Base-by-base conservation (phyloP, 2,113 vertebrate genomes). In the Parus major region DNA sequence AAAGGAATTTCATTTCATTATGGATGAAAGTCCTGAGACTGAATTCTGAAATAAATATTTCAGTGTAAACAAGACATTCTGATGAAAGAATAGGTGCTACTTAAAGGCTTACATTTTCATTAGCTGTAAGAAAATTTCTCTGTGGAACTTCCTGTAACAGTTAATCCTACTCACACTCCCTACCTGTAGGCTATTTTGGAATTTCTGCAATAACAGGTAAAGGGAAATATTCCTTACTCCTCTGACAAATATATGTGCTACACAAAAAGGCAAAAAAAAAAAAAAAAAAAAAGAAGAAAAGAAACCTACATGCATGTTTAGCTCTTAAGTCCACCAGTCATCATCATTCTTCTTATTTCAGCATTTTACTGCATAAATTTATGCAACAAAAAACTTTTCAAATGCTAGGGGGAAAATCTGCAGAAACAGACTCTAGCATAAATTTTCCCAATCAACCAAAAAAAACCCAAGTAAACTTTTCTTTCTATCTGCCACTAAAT, bases 381-480 rank as follows among this genome's bases (percentile, higher is more conserved):
- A 56, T 39, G 18, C 4, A 66, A 7, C 0, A 1, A 12, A 63
- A 88, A 86, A 27, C 1, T 39, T 59, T 42, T 61, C 31, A 18
- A 47, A 1, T 18, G 23, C 12, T 57, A 44, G 18, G 31, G 8
- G 28, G 8, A 52, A 86, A 70, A 69, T 56, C 17, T 82, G 9
- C 14, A 71, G 46, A 75, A 73, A 28, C 4, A 49, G 14, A 10
- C 12, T 70, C 11, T 12, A 46, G 13, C 20, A 16, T 2, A 3
- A 88, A 69, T 31, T 29, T 27, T 61, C 53, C 18, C 29, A 82
- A 46, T 47, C 13, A 49, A 44, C 39, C 12, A 71, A 27, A 57
- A 39, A 39, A 39, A 86, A 56, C 14, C 3, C 0, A 9, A 78
- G 49, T 1, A 69, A 71, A 35, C 1, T 4, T 68, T 60, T 17